Evolutionary conservation across 2,797 vertebrate species (phyloP), one percentile per base, ranked within the genome.

Genomic region (Anas capensis): DNA sequence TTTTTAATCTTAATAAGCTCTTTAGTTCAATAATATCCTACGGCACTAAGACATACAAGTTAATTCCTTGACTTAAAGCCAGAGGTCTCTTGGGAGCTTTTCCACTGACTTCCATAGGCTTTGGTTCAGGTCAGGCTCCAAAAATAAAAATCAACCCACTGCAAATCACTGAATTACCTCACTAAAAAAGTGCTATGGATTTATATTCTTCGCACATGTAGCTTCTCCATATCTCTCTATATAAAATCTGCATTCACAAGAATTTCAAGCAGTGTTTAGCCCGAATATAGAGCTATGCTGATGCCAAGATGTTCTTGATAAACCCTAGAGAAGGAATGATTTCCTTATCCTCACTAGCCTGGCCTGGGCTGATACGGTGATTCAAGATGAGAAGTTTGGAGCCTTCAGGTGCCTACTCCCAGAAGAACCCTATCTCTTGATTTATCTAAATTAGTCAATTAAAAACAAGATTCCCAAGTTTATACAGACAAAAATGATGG

Each of bases 1-100:
- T 91, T 94, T 92, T 91, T 94, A 96, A 96, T 96, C 89, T 93
- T 92, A 95, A 81, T 89, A 96, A 94, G 58, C 79, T 91, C 82
- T 93, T 96, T 90, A 95, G 62, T 61, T n/a, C 54, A 91, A 44
- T 90, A 92, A 96, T 82, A 95, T 58, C 65, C 80, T 72, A n/a
- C 40, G 31, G 48, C 65, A 84, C 72, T 89, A 85, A 91, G 49
- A 44, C 79, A 58, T 69, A 72, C 19, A 92, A 65, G 46, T 93
- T 96, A 92, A 93, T 91, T 88, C 92, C 72, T 79, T 90, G 69
- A 79, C 51, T 81, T 82, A 81, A 89, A 83, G 49, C 49, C 82
- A 76, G 38, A 27, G 83, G 29, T 61, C 13, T 86, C 75, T 90
- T 24, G 36, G 36, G 82, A 89, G 64, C 36, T 72, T 88, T 91